phyloP scores from a whole-genome alignment of 1,140 invertebrate genomes.

The Tetramorium simillimum region DNA sequence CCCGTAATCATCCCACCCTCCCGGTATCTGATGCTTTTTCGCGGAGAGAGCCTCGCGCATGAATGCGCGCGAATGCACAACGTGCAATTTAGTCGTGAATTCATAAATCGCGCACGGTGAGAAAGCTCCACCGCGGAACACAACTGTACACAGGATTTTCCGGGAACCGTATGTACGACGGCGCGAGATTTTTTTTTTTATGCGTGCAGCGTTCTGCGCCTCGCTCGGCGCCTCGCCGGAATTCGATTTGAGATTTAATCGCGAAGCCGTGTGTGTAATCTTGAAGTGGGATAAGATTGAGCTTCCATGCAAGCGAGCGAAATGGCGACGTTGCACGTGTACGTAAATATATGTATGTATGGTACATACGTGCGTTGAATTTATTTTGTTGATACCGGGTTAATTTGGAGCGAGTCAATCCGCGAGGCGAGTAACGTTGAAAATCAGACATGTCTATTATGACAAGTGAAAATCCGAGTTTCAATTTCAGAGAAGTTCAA shows the following conservation, averaged over 20 bases:
- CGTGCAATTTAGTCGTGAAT: conserved; percentile 4
- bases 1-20: background rate
- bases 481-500: conserved; percentile 22
- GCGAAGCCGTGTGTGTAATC: background rate
- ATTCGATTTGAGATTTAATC: conserved; percentile 24
- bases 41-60: conserved; percentile 30
- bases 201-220: background rate
- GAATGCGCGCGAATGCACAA: conserved; percentile 23
- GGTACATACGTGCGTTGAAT: background rate
- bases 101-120: background rate
- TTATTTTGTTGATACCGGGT: background rate
- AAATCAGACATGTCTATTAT: conserved; percentile 29
- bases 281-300: background rate
- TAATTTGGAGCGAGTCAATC: conserved; percentile 7
- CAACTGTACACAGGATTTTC: background rate
- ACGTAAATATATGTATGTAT: background rate
- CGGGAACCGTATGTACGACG: background rate
- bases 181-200: background rate
- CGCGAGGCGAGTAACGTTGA: background rate
- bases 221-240: background rate
- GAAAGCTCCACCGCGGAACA: background rate
- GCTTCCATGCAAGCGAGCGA: background rate
- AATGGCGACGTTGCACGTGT: background rate
- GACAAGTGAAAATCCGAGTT: conserved; percentile 25
- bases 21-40: conserved; percentile 2